Percentiles rank a stretch among this genome's conserved stretches.
Evolutionary conservation across 2,797 vertebrate genomes (phyloP).

Genomic region (Potorous gilbertii): DNA sequence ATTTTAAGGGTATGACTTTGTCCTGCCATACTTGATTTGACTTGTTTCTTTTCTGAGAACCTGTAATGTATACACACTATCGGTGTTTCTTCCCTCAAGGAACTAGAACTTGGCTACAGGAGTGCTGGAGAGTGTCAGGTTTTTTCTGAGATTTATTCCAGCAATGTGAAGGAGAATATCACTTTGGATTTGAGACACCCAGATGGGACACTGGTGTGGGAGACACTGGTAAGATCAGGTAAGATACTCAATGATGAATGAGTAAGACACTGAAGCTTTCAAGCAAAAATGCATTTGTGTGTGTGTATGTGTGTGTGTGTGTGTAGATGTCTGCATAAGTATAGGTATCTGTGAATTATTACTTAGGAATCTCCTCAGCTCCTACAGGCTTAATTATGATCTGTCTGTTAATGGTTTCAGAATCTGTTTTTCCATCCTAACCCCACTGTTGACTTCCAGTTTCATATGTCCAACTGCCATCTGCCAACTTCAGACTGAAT

Average conservation of each 20-base stretch:
- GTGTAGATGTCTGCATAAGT: background rate
- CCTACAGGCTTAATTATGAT: background rate
- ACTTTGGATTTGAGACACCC: conserved; percentile 39
- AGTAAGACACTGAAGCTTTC: too few species aligned
- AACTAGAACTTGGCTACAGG: conserved; percentile 59
- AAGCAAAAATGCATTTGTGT: too few species aligned
- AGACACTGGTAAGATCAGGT: conserved; percentile 60
- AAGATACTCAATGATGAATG: background rate
- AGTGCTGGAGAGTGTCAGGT: conserved; percentile 47
- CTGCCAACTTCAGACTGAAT: background rate
- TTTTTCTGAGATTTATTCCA: conserved; percentile 55
- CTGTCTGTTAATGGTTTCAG: background rate
- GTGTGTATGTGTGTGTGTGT: too few species aligned
- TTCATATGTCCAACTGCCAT: too few species aligned
- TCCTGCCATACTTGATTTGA: background rate
- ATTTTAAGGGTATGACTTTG: background rate
- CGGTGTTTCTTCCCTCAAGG: background rate
- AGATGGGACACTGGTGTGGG: conserved; percentile 26
- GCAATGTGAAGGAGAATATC: conserved; percentile 2
- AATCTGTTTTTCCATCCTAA: background rate
- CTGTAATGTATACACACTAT: background rate
- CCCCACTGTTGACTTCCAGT: background rate
- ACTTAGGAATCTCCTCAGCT: too few species aligned
- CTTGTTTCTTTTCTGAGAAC: background rate
- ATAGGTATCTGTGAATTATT: too few species aligned